Evolutionary conservation across 2,888 invertebrate genomes (phyloP).

Genomic region (Lottia gigantea): DNA sequence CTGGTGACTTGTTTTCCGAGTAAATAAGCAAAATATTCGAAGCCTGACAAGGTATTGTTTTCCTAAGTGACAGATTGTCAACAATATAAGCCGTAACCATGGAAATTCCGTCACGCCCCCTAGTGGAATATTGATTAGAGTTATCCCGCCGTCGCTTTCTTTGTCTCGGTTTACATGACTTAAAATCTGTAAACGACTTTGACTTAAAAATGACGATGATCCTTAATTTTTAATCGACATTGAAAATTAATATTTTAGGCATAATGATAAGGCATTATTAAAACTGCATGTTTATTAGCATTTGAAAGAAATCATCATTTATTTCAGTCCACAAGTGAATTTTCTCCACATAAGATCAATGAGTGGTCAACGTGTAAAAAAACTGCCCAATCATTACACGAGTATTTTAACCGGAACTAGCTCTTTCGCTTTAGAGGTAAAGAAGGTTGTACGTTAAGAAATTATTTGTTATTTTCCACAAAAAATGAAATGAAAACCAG

Average conservation of each 20-base stretch:
- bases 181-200: no score
- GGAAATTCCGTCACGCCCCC: constrained; percentile 1
- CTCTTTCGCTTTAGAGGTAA: constrained; percentile 6
- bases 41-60: background rate
- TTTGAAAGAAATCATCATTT: no score
- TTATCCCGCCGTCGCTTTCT: no score
- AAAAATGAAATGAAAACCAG: no score
- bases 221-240: no score
- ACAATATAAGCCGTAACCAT: background rate
- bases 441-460: background rate
- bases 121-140: background rate
- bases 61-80: background rate
- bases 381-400: background rate
- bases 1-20: background rate
- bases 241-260: no score
- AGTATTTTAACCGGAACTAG: background rate
- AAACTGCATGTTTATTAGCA: no score
- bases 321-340: no score
- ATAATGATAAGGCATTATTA: no score
- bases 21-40: background rate
- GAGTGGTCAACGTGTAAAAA: constrained; percentile 1
- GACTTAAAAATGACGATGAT: no score
- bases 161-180: no score
- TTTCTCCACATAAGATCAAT: background rate
- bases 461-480: no score